Base-by-base conservation (phyloP, 2,797 vertebrate species). In the Stomatorhinus walkeri region DNA sequence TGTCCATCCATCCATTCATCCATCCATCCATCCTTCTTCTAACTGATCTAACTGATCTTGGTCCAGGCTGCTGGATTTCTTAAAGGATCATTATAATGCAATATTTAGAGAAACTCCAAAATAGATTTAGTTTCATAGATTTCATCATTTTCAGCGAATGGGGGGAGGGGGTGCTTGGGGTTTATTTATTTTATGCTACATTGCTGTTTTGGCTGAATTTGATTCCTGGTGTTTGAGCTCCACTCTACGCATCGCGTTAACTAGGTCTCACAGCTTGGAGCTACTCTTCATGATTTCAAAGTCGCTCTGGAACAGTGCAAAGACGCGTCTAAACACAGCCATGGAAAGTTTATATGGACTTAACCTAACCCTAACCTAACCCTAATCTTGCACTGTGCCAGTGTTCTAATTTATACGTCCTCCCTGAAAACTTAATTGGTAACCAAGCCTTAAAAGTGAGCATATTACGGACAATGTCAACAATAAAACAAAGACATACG, bases 251-350 rank as follows among this genome's bases (percentile, higher is more conserved):
- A 12, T 59, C 9, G 54, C 52, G 8, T 22, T 36, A 56, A 87
- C 16, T 59, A 59, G 85, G 85, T 19, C 85, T 87, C 85, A 28
- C 32, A 32, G 52, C 52, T 87, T 87, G 85, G 52, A 87, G 52
- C 54, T 32, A 87, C 85, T 40, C 22, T 59, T 59, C 24, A 10
- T 2, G 46, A 87, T 56, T 59, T 87, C 54, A 87, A 40, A 87
- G 32, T 40, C 0, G 19, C 51, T 61, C 54, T 3, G 22, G 28
- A 36, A 56, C 85, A 87, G 14, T 40, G 52, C 43, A 40, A 87
- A 87, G 16, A 40, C 6, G 1, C 1, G 12, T 40, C 28, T 51
- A 85, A 61, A 87, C 54, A 87, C 85, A 56, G 24, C 51, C 28
- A 19, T 61, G 85, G 32, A 59, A 87, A 40, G 51, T 16, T 59